Evolutionary conservation across 1,140 invertebrate species (phyloP), one percentile per base, ranked within the genome.

Genomic region (Argopecten irradians): DNA sequence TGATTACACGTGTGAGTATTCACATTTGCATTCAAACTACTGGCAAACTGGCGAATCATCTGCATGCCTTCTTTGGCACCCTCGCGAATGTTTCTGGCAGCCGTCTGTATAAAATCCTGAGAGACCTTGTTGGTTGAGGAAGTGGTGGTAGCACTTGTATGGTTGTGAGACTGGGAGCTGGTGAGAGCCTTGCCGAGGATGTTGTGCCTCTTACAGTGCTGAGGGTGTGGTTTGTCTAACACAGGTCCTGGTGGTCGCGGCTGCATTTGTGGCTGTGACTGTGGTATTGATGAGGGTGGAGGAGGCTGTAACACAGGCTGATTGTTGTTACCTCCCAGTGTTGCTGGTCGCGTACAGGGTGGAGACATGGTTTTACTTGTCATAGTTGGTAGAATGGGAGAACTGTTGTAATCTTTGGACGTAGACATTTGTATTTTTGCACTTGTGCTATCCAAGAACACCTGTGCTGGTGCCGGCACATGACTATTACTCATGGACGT

Each of bases 281-380:
- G 22, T 8, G 55, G n/a, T 71, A 71, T 28, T 1, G 55, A 71
- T n/a, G 55, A 71, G 11, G 22, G n/a, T n/a, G n/a, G 55, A n/a
- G 55, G 55, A 28, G 55, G 55, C 28, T 71, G 55, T n/a, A 71
- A 71, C 22, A 71, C 55, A 71, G 55, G 28, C 22, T 71, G 55
- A n/a, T 71, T 83, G 85, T 89, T 91, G 88, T 94, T 94, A 19
- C 93, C 94, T 39, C 93, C 94, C 5, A 94, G 82, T 32, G 94
- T 93, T 34, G 91, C 91, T 86, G 93, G 94, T 46, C 93, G 86
- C 13, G 93, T 93, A 87, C 93, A 93, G 13, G 93, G 93, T 28
- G 93, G 94, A n/a, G 86, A 87, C 84, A 85, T 46, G 46, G 46
- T 89, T 84, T 39, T 87, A 28, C 83, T 88, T 55, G 82, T 36